These are phyloP conservation scores for Petrolisthes manimaculis DNA, from an alignment of 2,888 invertebrate genomes.

Conservation along the genomic window DNA sequence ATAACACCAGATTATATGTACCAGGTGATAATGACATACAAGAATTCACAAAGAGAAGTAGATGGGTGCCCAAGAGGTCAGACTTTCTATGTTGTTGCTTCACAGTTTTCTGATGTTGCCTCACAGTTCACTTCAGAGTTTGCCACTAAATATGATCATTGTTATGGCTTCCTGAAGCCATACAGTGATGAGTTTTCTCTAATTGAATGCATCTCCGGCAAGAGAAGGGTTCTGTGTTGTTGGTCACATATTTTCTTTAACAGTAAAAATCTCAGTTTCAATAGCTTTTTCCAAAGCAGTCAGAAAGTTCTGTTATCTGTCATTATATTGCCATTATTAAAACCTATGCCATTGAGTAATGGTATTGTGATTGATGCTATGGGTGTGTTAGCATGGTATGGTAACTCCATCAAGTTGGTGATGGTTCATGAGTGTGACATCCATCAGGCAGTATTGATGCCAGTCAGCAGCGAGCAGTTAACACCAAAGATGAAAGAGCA, in stretches of 20 bases:
- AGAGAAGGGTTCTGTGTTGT: background rate
- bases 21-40: too few species aligned
- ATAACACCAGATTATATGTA: too few species aligned
- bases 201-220: slow-evolving; percentile 14
- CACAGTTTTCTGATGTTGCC: background rate
- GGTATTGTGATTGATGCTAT: background rate
- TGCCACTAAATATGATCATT: background rate
- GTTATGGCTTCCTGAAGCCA: slow-evolving; percentile 12
- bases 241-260: slow-evolving; percentile 15
- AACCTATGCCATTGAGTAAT: background rate
- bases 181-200: slow-evolving; percentile 22
- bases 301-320: slow-evolving; percentile 2
- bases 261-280: background rate
- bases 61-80: slow-evolving; percentile 11
- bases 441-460: background rate
- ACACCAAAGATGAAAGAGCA: too few species aligned
- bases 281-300: slow-evolving; percentile 3
- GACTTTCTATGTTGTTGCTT: background rate
- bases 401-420: slow-evolving; percentile 5
- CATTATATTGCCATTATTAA: slow-evolving; percentile 8
- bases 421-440: slow-evolving; percentile 29
- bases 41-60: background rate
- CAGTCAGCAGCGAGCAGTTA: background rate
- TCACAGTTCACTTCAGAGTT: background rate
- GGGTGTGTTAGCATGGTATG: slow-evolving; percentile 24